phyloP scores from a whole-genome alignment of 1,140 invertebrate species.

The Goniozus legneri region DNA sequence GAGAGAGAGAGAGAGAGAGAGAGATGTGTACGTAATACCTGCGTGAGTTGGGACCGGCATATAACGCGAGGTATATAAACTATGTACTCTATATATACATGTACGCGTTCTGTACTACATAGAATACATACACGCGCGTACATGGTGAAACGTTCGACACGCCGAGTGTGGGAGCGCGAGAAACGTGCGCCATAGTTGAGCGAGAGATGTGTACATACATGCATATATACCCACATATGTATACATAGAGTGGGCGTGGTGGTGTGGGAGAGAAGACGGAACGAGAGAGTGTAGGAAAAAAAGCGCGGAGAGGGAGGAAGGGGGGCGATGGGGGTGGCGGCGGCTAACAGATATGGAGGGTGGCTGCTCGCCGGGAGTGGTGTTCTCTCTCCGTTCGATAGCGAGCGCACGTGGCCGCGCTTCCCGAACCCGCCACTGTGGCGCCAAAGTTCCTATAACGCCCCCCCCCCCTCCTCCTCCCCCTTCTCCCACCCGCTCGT shows the following conservation, averaged over 20 bases:
- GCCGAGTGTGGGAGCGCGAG: too few species aligned
- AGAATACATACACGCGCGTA: too few species aligned
- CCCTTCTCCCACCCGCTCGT: slow-evolving; percentile 9
- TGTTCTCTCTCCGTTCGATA: slow-evolving; percentile 42
- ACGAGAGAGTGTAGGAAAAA: slow-evolving; percentile 9
- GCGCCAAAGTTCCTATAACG: slow-evolving; percentile 49
- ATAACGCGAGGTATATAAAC: too few species aligned
- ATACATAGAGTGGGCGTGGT: slow-evolving; percentile 33
- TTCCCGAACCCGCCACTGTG: slow-evolving; percentile 46
- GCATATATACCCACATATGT: too few species aligned
- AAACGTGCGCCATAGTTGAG: slow-evolving; percentile 33
- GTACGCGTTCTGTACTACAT: too few species aligned
- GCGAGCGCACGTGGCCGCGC: slow-evolving; percentile 48
- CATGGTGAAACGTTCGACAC: too few species aligned
- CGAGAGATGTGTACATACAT: slow-evolving; percentile 29
- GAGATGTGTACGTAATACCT: too few species aligned
- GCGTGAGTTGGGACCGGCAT: too few species aligned
- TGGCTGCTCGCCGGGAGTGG: slow-evolving; percentile 36
- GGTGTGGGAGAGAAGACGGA: slow-evolving; percentile 24
- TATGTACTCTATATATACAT: too few species aligned
- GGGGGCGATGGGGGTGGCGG: slow-evolving; percentile 10
- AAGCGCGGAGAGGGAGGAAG: slow-evolving; percentile 16
- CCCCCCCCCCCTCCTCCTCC: slow-evolving; percentile 17
- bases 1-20: too few species aligned
- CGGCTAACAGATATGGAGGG: slow-evolving; percentile 13